Percentiles rank a stretch among this genome's conserved stretches.
Conservation (phyloP, 92 coral and sea anemone genomes). For the Parazoanthus atlanticus region DNA sequence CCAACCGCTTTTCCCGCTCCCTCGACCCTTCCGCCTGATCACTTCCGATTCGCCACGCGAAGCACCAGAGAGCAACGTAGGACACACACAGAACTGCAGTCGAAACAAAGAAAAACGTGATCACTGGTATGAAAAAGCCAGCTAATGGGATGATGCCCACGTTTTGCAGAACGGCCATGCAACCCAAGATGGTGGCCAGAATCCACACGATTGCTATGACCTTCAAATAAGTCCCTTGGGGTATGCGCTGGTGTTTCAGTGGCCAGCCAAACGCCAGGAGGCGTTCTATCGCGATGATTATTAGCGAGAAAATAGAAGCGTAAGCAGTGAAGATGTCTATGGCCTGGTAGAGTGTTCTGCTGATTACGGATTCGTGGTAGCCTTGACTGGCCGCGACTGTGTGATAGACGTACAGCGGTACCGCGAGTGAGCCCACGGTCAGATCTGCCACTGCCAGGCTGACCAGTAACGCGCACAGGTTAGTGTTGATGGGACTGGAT, state of each 20-base stretch:
- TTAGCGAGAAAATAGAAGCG: constrained; percentile 37
- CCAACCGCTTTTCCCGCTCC: constrained; percentile 19
- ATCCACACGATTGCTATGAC: constrained; percentile 32
- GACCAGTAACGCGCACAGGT: constrained; percentile 26
- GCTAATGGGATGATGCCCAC: constrained; percentile 6
- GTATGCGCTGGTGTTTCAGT: constrained; percentile 7
- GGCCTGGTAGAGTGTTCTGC: neutral
- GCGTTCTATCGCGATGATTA: constrained; percentile 30
- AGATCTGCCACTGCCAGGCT: constrained; percentile 37
- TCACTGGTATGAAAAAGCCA: constrained; percentile 19
- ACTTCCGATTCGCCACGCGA: neutral
- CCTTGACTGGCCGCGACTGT: neutral
- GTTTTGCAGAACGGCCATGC: constrained; percentile 20
- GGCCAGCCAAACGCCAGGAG: constrained; percentile 17
- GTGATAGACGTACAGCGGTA: constrained; percentile 34
- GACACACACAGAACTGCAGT: constrained; percentile 22
- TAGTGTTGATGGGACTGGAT: constrained; percentile 24
- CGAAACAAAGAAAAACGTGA: constrained; percentile 14
- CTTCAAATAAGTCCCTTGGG: constrained; percentile 1
- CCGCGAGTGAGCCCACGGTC: constrained; percentile 36
- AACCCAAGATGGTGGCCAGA: constrained; percentile 29
- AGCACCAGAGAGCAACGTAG: constrained; percentile 9
- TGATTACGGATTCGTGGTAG: neutral
- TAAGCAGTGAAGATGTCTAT: constrained; percentile 27
- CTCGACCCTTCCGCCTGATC: neutral